Percentiles rank a stretch among this genome's conserved stretches.
These are phyloP conservation scores for Drosophila azteca DNA, from an alignment of 1,140 invertebrate genomes.

Conservation along the genomic window DNA sequence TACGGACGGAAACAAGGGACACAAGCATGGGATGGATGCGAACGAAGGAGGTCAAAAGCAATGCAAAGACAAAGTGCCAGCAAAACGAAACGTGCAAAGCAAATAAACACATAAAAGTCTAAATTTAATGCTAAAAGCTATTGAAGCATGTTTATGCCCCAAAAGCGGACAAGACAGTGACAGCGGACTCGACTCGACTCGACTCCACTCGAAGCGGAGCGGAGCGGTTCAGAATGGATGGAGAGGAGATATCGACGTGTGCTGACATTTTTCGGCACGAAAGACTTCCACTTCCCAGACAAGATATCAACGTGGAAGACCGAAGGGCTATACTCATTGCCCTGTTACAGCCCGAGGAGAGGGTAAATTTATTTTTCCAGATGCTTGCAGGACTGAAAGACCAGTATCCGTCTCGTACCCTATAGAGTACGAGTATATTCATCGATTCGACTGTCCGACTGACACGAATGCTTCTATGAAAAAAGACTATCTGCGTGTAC, in stretches of 20 bases:
- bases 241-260: slow-evolving; percentile 40
- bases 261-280: slow-evolving; percentile 36
- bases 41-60: slow-evolving; percentile 29
- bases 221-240: too few relatives aligned
- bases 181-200: background rate
- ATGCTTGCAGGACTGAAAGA: too few relatives aligned
- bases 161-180: background rate
- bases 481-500: too few relatives aligned
- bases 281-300: slow-evolving; percentile 41
- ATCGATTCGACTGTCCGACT: too few relatives aligned
- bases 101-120: slow-evolving; percentile 80
- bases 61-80: slow-evolving; percentile 61
- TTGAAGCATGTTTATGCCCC: slow-evolving; percentile 68
- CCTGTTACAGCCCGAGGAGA: slow-evolving; percentile 30
- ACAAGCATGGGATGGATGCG: slow-evolving; percentile 2
- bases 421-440: too few relatives aligned
- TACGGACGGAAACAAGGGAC: slow-evolving; percentile 27
- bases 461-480: too few relatives aligned
- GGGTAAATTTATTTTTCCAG: too few relatives aligned
- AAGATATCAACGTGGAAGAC: slow-evolving; percentile 32
- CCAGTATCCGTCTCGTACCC: too few relatives aligned
- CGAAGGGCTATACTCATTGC: background rate
- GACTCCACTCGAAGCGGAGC: too few relatives aligned
- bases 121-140: slow-evolving; percentile 78
- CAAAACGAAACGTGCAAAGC: slow-evolving; percentile 72